Percentiles rank a stretch among this genome's conserved stretches.
Evolutionary conservation across 1,140 invertebrate genomes (phyloP).

Genomic region (Sinonovacula constricta): DNA sequence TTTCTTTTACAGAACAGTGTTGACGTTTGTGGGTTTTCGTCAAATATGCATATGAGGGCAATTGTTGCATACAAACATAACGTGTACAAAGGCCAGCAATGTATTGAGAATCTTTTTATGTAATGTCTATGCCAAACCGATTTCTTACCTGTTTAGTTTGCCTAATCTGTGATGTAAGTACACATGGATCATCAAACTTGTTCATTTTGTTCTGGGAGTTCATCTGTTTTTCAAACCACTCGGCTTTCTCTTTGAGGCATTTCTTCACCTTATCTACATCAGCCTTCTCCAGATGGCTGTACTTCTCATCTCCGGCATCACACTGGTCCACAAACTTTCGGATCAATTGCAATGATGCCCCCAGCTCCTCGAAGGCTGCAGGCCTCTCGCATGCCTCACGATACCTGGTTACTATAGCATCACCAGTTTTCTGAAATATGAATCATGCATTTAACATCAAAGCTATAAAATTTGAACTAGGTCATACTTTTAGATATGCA

Average conservation of each 20-base stretch:
- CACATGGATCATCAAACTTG: slow-evolving; percentile 83
- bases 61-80: too few relatives aligned
- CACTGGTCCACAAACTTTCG: slow-evolving; percentile 87
- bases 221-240: slow-evolving; percentile 88
- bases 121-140: too few relatives aligned
- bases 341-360: slow-evolving; percentile 85
- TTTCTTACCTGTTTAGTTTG: slow-evolving; percentile 84
- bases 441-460: too few relatives aligned
- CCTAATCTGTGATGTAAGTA: slow-evolving; percentile 88
- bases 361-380: slow-evolving; percentile 87
- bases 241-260: slow-evolving; percentile 79
- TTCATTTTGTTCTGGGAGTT: slow-evolving; percentile 82
- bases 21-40: too few relatives aligned
- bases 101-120: too few relatives aligned
- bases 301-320: slow-evolving; percentile 84
- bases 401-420: slow-evolving; percentile 90
- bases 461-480: too few relatives aligned
- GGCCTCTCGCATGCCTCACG: slow-evolving; percentile 89
- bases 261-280: slow-evolving; percentile 87
- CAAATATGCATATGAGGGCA: too few relatives aligned
- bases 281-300: slow-evolving; percentile 88
- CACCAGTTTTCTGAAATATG: slow-evolving; percentile 82
- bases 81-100: too few relatives aligned
- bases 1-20: too few relatives aligned
- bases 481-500: too few relatives aligned